These are phyloP conservation scores for Calliphora vomitoria DNA, from an alignment of 2,888 invertebrate species.

Conservation along the genomic window DNA sequence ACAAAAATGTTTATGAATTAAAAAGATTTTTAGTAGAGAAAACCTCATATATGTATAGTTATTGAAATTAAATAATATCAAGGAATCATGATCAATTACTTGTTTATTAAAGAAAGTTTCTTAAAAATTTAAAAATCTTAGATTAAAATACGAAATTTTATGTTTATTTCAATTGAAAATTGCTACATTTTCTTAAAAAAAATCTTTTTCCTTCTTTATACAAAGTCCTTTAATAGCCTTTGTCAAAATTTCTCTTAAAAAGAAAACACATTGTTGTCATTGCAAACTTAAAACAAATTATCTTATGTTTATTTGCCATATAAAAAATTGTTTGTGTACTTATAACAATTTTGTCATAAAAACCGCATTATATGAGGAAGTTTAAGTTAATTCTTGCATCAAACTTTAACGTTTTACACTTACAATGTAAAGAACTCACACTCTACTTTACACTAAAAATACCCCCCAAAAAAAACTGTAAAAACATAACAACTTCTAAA, in stretches of 20 bases:
- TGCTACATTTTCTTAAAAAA: too few relatives aligned
- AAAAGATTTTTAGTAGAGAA: background rate
- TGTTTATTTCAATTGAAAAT: too few relatives aligned
- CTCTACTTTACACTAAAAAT: conserved; percentile 45
- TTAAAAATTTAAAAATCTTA: too few relatives aligned
- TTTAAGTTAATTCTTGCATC: conserved; percentile 64
- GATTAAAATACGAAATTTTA: too few relatives aligned
- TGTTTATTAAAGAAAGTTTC: too few relatives aligned
- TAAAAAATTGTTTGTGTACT: background rate
- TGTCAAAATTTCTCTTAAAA: background rate
- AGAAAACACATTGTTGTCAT: background rate
- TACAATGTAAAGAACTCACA: conserved; percentile 19
- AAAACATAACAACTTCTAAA: conserved; percentile 52
- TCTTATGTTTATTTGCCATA: conserved; percentile 2
- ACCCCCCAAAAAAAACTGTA: conserved; percentile 56
- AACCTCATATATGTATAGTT: too few relatives aligned
- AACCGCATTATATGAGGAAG: conserved; percentile 52
- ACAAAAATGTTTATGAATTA: background rate
- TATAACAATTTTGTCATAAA: conserved; percentile 56
- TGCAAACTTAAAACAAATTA: conserved; percentile 15
- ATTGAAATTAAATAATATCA: too few relatives aligned
- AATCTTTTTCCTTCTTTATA: background rate
- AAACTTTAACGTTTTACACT: conserved; percentile 45
- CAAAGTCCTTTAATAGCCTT: background rate
- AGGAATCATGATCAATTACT: too few relatives aligned